A percentile compares a stretch with the other conserved stretches of the same genome.
These are phyloP conservation scores for Bombus vancouverensis DNA, from an alignment of 1,140 invertebrate genomes.

Conservation along the genomic window DNA sequence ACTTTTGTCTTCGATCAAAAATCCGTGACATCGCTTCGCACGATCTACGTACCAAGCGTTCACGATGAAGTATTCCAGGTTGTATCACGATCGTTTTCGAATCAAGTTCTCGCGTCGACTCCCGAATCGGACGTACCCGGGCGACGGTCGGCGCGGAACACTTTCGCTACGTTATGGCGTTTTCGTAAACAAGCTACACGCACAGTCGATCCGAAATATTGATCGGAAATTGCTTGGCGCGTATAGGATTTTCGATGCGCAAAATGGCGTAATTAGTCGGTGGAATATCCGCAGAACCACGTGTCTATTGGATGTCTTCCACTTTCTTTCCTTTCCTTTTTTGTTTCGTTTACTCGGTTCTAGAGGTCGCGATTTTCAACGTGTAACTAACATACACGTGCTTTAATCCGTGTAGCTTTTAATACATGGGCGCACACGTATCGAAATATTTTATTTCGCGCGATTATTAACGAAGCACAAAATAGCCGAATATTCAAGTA, in stretches of 20 bases:
- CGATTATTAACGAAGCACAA: no score
- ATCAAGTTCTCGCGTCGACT: no score
- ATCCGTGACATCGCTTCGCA: no score
- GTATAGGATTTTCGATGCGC: background rate
- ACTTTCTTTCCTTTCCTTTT: background rate
- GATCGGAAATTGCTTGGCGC: background rate
- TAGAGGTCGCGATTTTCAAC: background rate
- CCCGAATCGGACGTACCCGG: background rate
- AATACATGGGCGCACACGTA: background rate
- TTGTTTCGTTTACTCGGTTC: background rate
- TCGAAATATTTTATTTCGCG: no score
- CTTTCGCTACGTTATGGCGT: background rate
- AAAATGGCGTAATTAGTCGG: background rate
- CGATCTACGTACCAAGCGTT: no score
- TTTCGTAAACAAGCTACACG: background rate
- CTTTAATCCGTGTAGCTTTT: no score
- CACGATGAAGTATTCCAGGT: background rate
- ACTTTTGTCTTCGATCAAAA: no score
- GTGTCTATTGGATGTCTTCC: conserved; percentile 6
- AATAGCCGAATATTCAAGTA: no score
- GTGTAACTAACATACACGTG: background rate
- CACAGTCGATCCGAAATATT: background rate
- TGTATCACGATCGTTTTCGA: background rate
- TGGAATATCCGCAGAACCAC: conserved; percentile 32
- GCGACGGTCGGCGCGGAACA: background rate